Evolutionary conservation across 2,797 vertebrate species (phyloP).

Genomic region (Carcharodon carcharias): DNA sequence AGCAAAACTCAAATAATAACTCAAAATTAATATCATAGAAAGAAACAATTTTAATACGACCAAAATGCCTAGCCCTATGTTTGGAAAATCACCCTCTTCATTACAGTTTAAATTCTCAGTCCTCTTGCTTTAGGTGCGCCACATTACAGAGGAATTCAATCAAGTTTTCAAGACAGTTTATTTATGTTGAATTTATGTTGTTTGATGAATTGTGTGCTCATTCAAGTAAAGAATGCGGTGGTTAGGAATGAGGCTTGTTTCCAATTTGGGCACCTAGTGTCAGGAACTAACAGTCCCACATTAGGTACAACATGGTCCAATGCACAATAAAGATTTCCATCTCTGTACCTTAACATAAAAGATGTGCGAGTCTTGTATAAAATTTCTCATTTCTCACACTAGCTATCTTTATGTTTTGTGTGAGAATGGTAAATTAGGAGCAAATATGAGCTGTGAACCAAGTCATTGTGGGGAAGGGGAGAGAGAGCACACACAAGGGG

Average conservation of each 20-base stretch:
- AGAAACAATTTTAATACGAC: neutral
- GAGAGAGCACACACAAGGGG: neutral
- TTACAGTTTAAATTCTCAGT: neutral
- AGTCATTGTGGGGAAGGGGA: neutral
- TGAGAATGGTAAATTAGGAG: neutral
- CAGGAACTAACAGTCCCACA: constrained; percentile 4
- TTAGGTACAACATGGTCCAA: neutral
- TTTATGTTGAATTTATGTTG: neutral
- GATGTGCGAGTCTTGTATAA: no score
- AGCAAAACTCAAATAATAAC: neutral
- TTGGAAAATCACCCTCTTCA: neutral
- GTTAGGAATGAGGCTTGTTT: neutral
- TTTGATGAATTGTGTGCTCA: constrained; percentile 6
- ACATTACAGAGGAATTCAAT: neutral
- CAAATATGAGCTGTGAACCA: neutral
- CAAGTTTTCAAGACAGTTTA: neutral
- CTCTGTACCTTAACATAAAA: neutral
- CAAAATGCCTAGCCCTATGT: neutral
- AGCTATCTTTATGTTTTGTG: neutral
- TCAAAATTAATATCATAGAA: neutral
- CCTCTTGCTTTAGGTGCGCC: neutral
- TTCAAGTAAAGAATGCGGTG: neutral
- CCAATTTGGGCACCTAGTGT: no score
- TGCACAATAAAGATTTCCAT: neutral
- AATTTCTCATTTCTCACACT: neutral